Evolutionary conservation across 2,888 invertebrate species (phyloP).

Genomic region (Folsomia candida): DNA sequence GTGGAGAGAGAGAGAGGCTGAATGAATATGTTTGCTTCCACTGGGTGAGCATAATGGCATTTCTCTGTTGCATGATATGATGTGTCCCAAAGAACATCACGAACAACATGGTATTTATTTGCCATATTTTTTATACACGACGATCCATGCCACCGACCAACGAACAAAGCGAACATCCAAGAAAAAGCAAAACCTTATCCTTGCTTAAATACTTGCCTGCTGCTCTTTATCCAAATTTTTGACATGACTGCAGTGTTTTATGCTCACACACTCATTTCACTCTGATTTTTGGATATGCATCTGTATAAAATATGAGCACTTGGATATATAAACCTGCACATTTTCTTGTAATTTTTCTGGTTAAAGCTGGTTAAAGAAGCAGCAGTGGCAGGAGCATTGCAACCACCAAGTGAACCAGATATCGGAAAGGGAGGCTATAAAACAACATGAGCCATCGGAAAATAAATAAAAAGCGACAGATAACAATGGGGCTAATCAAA

Average conservation of each 20-base stretch:
- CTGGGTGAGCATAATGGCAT: neutral
- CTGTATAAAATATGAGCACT: no score
- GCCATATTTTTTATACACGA: neutral
- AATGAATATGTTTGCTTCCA: neutral
- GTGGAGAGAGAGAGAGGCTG: neutral
- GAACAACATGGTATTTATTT: neutral
- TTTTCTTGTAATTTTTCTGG: no score
- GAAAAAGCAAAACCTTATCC: neutral
- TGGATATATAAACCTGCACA: no score
- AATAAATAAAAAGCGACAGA: neutral
- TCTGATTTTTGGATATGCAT: neutral
- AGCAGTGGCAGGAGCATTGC: neutral
- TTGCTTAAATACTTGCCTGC: neutral
- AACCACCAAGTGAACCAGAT: neutral
- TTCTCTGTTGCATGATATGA: neutral
- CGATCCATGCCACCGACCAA: neutral
- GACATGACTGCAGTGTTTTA: neutral
- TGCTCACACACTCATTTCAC: neutral
- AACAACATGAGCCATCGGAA: neutral
- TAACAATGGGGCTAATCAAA: conserved; percentile 5
- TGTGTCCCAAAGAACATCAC: neutral
- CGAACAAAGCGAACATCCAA: neutral
- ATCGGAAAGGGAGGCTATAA: neutral
- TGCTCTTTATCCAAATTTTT: neutral
- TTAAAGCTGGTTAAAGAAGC: no score